Conservation (phyloP, 2,888 invertebrate species). For the Ormyrus nitidulus region DNA sequence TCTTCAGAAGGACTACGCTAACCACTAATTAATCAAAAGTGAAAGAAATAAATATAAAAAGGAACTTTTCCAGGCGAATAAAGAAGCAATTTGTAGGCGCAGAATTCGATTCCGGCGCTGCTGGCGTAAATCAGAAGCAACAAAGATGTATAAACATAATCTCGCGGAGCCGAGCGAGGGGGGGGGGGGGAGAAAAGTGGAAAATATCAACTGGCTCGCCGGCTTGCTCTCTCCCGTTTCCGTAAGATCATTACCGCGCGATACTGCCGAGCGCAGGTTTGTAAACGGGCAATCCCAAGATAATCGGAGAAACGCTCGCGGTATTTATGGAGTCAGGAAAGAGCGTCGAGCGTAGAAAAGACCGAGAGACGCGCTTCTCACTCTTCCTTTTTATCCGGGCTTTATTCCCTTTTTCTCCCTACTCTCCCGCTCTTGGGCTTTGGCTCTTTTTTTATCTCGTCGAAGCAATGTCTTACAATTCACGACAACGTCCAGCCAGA, state of each 20-base stretch:
- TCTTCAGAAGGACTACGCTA: no score
- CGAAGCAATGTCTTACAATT: slow-evolving; percentile 70
- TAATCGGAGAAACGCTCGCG: slow-evolving; percentile 60
- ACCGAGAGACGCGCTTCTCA: slow-evolving; percentile 10
- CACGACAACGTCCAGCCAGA: slow-evolving; percentile 71
- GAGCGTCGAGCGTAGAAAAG: slow-evolving; percentile 42
- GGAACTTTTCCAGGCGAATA: background rate
- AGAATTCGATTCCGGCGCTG: background rate
- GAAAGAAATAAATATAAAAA: no score
- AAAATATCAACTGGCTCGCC: slow-evolving; percentile 29
- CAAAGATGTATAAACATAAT: slow-evolving; percentile 27
- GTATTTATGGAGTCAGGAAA: slow-evolving; percentile 61
- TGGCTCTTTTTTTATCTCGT: slow-evolving; percentile 57
- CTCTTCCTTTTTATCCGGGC: background rate
- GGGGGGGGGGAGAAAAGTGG: background rate
- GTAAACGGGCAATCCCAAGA: slow-evolving; percentile 61
- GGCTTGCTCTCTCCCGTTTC: slow-evolving; percentile 32
- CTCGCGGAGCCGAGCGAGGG: slow-evolving; percentile 9
- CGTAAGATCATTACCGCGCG: slow-evolving; percentile 58
- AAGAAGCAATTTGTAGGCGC: slow-evolving; percentile 10
- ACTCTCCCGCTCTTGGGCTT: slow-evolving; percentile 2
- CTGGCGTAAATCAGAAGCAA: slow-evolving; percentile 43
- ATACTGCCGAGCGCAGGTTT: slow-evolving; percentile 58
- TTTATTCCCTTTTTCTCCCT: slow-evolving; percentile 22
- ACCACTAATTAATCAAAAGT: no score